Percentiles rank a stretch among this genome's conserved stretches.
Evolutionary conservation across 2,113 vertebrate genomes (phyloP).

Genomic region (Lycaon pictus): DNA sequence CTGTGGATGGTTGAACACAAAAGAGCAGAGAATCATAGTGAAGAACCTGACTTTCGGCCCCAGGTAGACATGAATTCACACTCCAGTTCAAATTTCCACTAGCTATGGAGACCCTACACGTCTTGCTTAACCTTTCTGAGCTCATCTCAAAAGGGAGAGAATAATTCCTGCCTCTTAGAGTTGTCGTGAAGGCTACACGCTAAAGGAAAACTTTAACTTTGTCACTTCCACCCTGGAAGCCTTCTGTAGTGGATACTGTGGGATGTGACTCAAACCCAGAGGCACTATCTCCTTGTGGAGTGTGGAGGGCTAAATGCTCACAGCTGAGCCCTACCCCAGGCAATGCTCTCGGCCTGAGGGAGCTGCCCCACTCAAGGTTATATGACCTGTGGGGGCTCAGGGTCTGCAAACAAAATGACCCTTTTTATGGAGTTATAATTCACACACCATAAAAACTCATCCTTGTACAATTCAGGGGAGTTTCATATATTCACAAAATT

Average conservation of each 20-base stretch:
- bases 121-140: neutral
- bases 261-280: neutral
- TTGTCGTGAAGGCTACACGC: neutral
- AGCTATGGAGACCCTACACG: neutral
- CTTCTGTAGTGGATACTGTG: neutral
- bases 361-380: neutral
- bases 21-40: neutral
- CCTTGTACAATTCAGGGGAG: neutral
- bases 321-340: neutral
- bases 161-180: neutral
- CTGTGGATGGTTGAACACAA: neutral
- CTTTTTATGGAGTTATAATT: neutral
- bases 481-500: conserved; percentile 22
- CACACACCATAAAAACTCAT: neutral
- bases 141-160: neutral
- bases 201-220: neutral
- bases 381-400: rapidly evolving
- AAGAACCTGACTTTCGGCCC: neutral
- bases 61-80: neutral
- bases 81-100: neutral
- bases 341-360: neutral
- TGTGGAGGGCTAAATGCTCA: neutral
- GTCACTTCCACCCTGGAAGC: neutral
- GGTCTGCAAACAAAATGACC: neutral
- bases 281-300: neutral